These are phyloP conservation scores for Oriolus oriolus DNA, from an alignment of 2,113 vertebrate genomes.

Conservation along the genomic window DNA sequence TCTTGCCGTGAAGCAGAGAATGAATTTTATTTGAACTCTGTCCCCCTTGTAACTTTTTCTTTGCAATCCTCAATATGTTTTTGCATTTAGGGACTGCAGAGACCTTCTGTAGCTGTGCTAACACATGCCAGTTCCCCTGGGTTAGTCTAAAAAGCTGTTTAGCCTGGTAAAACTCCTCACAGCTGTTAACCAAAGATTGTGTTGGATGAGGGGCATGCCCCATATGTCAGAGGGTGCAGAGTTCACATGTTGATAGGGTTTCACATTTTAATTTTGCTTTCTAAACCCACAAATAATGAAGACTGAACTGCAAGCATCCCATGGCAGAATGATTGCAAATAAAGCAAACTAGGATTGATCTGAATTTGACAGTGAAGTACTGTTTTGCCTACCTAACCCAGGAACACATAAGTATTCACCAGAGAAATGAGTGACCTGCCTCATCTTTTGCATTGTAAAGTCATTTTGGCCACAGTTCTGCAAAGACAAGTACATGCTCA, in stretches of 20 bases:
- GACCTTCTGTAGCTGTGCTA: constrained; percentile 58
- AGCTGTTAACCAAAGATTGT: constrained; percentile 55
- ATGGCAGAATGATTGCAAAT: background rate
- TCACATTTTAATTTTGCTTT: constrained; percentile 48
- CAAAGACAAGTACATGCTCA: background rate
- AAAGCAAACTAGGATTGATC: background rate
- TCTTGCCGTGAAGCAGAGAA: background rate
- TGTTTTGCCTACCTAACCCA: background rate
- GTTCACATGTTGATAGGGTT: constrained; percentile 45
- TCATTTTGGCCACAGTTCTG: background rate
- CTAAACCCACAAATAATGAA: constrained; percentile 1
- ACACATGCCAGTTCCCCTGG: constrained; percentile 38
- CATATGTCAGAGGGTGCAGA: constrained; percentile 30
- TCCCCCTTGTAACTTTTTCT: constrained; percentile 44
- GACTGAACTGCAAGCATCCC: background rate
- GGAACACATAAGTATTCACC: background rate
- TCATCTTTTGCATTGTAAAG: background rate
- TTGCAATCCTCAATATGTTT: constrained; percentile 62
- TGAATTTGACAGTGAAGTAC: background rate
- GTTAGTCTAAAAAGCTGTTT: constrained; percentile 57
- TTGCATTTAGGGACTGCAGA: constrained; percentile 52
- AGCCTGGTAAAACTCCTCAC: constrained; percentile 50
- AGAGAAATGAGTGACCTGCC: background rate
- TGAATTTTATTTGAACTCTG: constrained; percentile 58
- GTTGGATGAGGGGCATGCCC: constrained; percentile 47